phyloP scores from a whole-genome alignment of 2,797 vertebrate species.

The Lepidocolaptes lacrymiger region DNA sequence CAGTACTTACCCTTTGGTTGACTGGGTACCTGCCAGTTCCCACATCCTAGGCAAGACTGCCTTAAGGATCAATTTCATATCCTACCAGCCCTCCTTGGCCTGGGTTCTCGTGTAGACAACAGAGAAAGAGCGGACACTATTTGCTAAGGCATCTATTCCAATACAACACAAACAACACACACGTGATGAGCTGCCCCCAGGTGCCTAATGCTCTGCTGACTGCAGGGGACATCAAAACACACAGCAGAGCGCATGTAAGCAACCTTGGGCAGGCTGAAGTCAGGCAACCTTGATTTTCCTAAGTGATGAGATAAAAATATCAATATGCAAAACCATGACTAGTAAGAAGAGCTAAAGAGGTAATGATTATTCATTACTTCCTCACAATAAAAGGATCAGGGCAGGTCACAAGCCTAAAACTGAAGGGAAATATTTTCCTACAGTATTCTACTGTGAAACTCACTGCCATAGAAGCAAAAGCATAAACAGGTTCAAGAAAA shows the following conservation, averaged over 20 bases:
- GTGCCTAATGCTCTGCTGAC: not conserved
- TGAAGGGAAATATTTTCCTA: not conserved
- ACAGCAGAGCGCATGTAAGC: not conserved
- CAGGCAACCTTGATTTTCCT: not conserved
- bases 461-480: not conserved
- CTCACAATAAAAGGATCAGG: not conserved
- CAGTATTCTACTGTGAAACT: not conserved
- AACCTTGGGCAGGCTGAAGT: not conserved
- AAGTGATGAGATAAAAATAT: not conserved
- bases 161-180: not conserved
- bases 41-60: not conserved
- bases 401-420: not conserved
- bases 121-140: not conserved
- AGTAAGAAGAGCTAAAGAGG: not conserved
- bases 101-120: accelerated
- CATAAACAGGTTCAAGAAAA: not conserved
- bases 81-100: not conserved
- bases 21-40: not conserved
- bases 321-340: not conserved
- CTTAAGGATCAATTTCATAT: not conserved
- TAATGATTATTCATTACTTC: not conserved
- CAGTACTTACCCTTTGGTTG: not conserved
- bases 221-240: not conserved
- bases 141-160: not conserved
- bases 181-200: not conserved